Conservation (phyloP, 2,888 invertebrate genomes). For the Muschampia plurimacula region DNA sequence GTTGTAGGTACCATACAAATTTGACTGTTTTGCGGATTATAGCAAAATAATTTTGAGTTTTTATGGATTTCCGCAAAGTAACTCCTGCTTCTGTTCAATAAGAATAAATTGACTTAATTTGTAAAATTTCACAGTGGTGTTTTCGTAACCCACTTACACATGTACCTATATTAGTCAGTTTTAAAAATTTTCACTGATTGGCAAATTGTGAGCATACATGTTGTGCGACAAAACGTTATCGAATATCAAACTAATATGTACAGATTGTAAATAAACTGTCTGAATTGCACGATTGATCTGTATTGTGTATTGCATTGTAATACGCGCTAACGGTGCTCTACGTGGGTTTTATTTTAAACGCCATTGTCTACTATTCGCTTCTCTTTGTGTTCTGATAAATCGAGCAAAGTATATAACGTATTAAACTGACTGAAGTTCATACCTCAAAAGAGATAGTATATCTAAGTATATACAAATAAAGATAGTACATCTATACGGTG, state of each 20-base stretch:
- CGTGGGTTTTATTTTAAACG: constrained; percentile 35
- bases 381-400: constrained; percentile 30
- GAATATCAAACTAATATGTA: not conserved
- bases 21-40: no score
- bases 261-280: constrained; percentile 17
- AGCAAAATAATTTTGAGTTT: no score
- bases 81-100: no score
- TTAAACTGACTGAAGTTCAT: not conserved
- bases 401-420: constrained; percentile 11
- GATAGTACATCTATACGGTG: not conserved
- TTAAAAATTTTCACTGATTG: no score
- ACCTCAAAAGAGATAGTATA: not conserved
- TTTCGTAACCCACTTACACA: no score
- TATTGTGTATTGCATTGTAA: constrained; percentile 38
- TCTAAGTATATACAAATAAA: no score
- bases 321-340: constrained; percentile 30
- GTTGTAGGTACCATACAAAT: no score
- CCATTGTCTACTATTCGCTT: constrained; percentile 28
- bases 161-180: no score
- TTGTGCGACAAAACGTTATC: not conserved
- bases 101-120: no score
- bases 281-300: constrained; percentile 21
- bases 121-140: no score
- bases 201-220: not conserved
- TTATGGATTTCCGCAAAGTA: no score